Base-by-base conservation (phyloP, 2,888 invertebrate species). In the Philopedon plagiatum region DNA sequence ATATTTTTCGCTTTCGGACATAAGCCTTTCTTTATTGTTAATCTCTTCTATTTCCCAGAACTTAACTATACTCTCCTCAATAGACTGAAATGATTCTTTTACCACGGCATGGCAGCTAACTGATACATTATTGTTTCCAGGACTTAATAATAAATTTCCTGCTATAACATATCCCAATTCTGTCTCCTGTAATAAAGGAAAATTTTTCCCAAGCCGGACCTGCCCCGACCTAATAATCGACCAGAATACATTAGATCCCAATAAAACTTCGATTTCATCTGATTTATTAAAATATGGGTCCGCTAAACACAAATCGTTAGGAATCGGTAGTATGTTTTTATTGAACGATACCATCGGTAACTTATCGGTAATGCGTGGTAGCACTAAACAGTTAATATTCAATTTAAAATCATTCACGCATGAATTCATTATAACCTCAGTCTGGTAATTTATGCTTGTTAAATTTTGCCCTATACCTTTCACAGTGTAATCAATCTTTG, bases 81-180 rank as follows among this genome's bases (percentile, higher is more conserved):
- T n/a, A n/a, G n/a, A n/a, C n/a, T n/a, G n/a, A n/a, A n/a, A n/a
- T n/a, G n/a, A n/a, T n/a, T n/a, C n/a, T n/a, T n/a, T n/a, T 66
- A 54, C 7, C 7, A 46, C 21, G 1, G 7, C 8, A 8, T 19
- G 8, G 13, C 26, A 54, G 23, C n/a, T 23, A 9, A 54, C n/a
- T 26, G 54, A 54, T 29, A 26, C 29, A 37, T 58, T 34, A 18
- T 11, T 19, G n/a, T 11, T 3, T 11, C 1, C 5, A 2, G 26
- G 7, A 26, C 34, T 13, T 29, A 26, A 21, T 49, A 32, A 58
- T 18, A 75, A 29, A 23, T 37, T 56, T 26, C 76, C 76, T 13
- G 76, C 60, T 13, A 76, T 39, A 37, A 76, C 41, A 75, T 75
- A 76, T n/a, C 74, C 76, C 46, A 74, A 62, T 32, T 58, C 37